These are phyloP conservation scores for Tragelaphus buxtoni DNA, from an alignment of 2,113 vertebrate species.

Conservation along the genomic window DNA sequence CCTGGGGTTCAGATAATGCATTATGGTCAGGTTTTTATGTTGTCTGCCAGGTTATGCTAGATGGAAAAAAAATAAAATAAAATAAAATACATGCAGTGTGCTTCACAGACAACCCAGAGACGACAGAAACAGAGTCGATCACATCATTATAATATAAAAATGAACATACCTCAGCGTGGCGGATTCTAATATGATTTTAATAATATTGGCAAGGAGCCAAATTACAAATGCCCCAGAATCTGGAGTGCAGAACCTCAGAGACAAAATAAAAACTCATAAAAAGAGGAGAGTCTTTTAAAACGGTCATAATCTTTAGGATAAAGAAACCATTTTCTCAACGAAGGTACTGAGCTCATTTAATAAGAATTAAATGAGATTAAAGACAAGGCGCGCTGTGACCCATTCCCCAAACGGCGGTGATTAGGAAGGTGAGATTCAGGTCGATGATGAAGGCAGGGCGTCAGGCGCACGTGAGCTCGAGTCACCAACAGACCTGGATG, in stretches of 20 bases:
- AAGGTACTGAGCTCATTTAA: slow-evolving; percentile 67
- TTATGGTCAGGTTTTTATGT: too few relatives aligned
- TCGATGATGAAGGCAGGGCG: neutral
- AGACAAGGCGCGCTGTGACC: slow-evolving; percentile 44
- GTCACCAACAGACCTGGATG: slow-evolving; percentile 18
- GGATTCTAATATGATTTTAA: slow-evolving; percentile 81
- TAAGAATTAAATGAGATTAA: slow-evolving; percentile 72
- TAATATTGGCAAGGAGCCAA: slow-evolving; percentile 77
- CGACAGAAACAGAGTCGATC: slow-evolving; percentile 52
- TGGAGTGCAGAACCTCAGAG: slow-evolving; percentile 66
- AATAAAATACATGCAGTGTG: neutral
- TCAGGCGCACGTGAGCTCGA: slow-evolving; percentile 55
- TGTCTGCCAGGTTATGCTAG: neutral
- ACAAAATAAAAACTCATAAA: slow-evolving; percentile 74
- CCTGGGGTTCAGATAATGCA: neutral
- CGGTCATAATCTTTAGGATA: slow-evolving; percentile 33
- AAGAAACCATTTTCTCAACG: slow-evolving; percentile 61
- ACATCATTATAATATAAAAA: slow-evolving; percentile 70
- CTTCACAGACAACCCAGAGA: slow-evolving; percentile 59
- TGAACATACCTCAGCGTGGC: slow-evolving; percentile 59
- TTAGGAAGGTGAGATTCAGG: slow-evolving; percentile 51
- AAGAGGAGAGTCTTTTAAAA: slow-evolving; percentile 54
- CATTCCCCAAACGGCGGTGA: slow-evolving; percentile 49
- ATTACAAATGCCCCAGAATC: slow-evolving; percentile 72
- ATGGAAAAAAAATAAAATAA: neutral